Base-by-base conservation (phyloP, 2,113 vertebrate genomes). In the Microcebus griseorufus region DNA sequence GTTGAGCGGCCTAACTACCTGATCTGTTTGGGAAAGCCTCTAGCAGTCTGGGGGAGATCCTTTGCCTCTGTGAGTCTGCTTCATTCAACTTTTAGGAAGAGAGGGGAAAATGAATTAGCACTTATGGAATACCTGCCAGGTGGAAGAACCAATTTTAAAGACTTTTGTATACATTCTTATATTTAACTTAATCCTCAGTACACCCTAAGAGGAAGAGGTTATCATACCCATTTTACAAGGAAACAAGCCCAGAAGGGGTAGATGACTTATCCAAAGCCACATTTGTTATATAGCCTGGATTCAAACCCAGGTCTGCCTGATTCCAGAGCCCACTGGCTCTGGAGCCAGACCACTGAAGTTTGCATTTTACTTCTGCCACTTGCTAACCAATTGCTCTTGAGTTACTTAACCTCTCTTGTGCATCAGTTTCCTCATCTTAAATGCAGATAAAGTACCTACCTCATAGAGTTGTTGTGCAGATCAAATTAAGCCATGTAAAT, bases 401-500 rank as follows among this genome's bases (percentile, higher is more conserved):
- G 20, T 88, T 93, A 29, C 45, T 91, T 70, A 92, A 55, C 34
- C 58, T 92, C 45, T 64, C 12, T 82, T 55, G 18, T 73, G n/a
- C 88, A 81, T 94, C 85, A 88, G 62, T 90, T 94, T 94, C 62
- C 75, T 79, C 23, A 42, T 51, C 20, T 83, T 94, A n/a, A 60
- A 34, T 87, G n/a, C 27, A 67, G 34, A 83, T 62, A 53, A 95
- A 75, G 70, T 75, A 51, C 25, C 42, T 92, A 65, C 18, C 18
- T 93, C 6, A 75, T n/a, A 72, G 25, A 48, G 10, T 87, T 90
- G 34, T 90, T 55, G 22, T 39, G 22, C 27, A 42, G 42, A 64
- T 84, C 32, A 76, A 80, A 81, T 70, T 39, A 82, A 92, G 53
- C 72, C 25, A 34, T 45, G 45, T 91, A 88, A 84, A 82, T 16